Base-by-base conservation (phyloP, 2,113 vertebrate genomes). In the Cyanoderma ruficeps region DNA sequence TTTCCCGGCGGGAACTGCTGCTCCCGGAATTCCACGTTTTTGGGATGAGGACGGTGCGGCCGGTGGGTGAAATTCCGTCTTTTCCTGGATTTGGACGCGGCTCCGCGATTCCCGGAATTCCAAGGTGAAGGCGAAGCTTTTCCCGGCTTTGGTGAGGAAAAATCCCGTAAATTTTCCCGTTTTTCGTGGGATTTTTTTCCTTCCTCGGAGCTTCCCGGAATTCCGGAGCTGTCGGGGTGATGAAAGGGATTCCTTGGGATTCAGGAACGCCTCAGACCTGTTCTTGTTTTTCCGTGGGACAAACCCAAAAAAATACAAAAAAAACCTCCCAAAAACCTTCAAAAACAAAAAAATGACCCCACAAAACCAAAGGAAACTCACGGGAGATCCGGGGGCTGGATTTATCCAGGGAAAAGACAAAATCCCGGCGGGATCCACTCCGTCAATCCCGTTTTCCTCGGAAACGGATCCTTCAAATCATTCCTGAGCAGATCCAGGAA, bases 21-120 rank as follows among this genome's bases (percentile, higher is more conserved):
- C 39, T 69, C 6, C 7, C 0, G 8, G 15, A 27, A 11, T 13
- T 25, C 35, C 27, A 0, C 2, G 0, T 31, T 31, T 42, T 59
- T 19, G 56, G 63, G 69, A 61, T 6, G 13, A 31, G n/a, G 12
- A 3, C 0, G 2, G 10, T 31, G 61, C 53, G 44, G 27, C 13
- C 7, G 35, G 33, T 0, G 12, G 33, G 55, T 19, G 25, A 33
- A 15, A 5, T 11, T 4, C 44, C 21, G 12, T 0, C 19, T 64
- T 31, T 52, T 30, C 31, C 19, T 6, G 3, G 28, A 10, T n/a
- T n/a, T n/a, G 33, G 17, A 21, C 0, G 10, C 2, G 16, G 50
- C 11, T 18, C 76, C 12, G 0, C 1, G 10, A 15, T 31, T 27
- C 65, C 56, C 9, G 3, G n/a, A 5, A 10, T 55, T 39, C 39